Base-by-base conservation (phyloP, 92 coral and sea anemone species). In the Zoanthus gigantus region DNA sequence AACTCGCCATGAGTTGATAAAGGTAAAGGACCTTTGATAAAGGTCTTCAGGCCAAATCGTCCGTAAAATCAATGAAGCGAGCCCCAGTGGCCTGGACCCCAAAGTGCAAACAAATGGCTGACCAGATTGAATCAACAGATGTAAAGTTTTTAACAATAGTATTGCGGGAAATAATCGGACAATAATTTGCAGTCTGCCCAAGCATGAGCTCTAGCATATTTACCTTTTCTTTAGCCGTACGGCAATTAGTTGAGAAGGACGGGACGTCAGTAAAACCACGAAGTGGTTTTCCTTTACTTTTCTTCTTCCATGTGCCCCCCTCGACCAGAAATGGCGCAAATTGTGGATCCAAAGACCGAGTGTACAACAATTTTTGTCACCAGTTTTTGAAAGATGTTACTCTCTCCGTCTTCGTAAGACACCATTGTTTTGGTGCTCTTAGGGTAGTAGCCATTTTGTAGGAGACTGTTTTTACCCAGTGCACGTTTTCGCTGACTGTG, bases 71-170 rank as follows among this genome's bases (percentile, higher is more conserved):
- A 10, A 82, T 16, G 42, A 91, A 67, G 73, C 87, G 88, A 2
- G 93, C 88, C 2, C 93, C 93, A 16, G 93, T 82, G 30, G 73
- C 77, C 23, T 91, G 91, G 72, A 91, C 74, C 31, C 80, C 89
- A 66, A 82, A 91, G 68, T 91, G 93, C 68, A 2, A 54, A 7
- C 86, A 75, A 18, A 91, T 82, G 50, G 72, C 75, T 31, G 77
- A 58, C 88, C 89, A 87, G 53, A 91, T 76, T 16, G 54, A 87
- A 66, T 87, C 79, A 0, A 91, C 58, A 1, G 86, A 87, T 11
- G 88, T 90, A 18, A 77, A 71, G 44, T 81, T 82, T 77, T 86
- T 90, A 30, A 81, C 77, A 1, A 80, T 1, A 61, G 83, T 57
- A 31, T 12, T 87, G 0, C 90, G 12, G 12, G 90, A 77, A 0